Evolutionary conservation across 2,888 invertebrate species (phyloP), one percentile per base, ranked within the genome.

Genomic region (Mantis religiosa): DNA sequence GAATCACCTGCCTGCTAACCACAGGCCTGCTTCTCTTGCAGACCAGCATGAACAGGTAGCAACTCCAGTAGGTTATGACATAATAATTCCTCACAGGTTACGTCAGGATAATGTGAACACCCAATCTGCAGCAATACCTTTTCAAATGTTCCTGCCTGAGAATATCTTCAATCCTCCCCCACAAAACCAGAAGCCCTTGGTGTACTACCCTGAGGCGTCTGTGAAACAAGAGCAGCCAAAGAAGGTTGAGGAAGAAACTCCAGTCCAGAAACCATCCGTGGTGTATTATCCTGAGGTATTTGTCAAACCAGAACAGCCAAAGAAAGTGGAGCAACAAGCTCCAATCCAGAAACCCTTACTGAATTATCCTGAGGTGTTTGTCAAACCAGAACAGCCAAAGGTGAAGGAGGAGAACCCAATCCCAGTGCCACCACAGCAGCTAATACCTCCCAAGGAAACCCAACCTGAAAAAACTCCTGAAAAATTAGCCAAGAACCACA

Each of bases 401-500:
- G 15, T 54, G 54, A 7, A 54, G 14, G 20, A 14, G 7, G 54
- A 15, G 54, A 54, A 1, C 15, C 20, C 54, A 54, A 3, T 54
- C 20, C 14, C 54, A 54, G 20, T 4, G 7, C 20, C 54, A 2
- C 15, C 54, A 14, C 34, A 34, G 34, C 34, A 34, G 34, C 3
- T 6, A 6, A 54, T 4, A 20, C 20, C 54, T 71, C 20, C 54
- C 54, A 25, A 71, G 54, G 54, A 71, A 71, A 71, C 15, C 20
- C 20, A 71, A 71, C 25, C 54, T 71, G 15, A 14, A 85, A 9
- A 20, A 54, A 14, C 27, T 71, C 71, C 86, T 86, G 86, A 20
- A 8, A 86, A 86, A 14, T 8, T 81, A 25, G 25, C 81, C 27
- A 86, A 86, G 25, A 82, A 87, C 30, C 30, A 87, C 89, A 91